Evolutionary conservation across 2,797 vertebrate genomes (phyloP).

Genomic region (Sebastes taczanowskii): DNA sequence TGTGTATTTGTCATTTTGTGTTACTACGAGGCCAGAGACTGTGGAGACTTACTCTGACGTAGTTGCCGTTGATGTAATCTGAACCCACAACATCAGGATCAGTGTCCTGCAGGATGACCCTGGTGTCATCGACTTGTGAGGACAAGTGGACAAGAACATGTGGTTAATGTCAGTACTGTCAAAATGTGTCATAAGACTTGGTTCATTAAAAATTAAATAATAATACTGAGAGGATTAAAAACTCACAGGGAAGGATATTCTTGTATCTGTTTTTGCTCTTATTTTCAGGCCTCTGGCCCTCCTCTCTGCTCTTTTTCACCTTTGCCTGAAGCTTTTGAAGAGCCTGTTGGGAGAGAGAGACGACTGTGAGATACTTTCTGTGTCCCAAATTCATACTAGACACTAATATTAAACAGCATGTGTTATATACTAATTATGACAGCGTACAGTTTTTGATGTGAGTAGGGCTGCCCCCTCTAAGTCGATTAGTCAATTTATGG

Average conservation of each 20-base stretch:
- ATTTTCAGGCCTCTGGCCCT: conserved; percentile 96
- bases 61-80: conserved; percentile 98
- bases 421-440: neutral
- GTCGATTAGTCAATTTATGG: too few relatives aligned
- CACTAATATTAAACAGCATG: neutral
- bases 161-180: neutral
- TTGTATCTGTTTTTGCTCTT: conserved; percentile 99
- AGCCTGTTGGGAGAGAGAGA: conserved; percentile 73
- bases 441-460: neutral
- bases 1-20: neutral
- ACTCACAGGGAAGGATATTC: conserved; percentile 97
- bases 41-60: conserved; percentile 84
- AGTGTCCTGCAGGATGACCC: conserved; percentile 86
- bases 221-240: neutral
- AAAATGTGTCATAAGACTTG: neutral
- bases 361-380: neutral
- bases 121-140: conserved; percentile 90
- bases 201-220: neutral
- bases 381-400: neutral
- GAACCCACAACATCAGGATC: conserved; percentile 88
- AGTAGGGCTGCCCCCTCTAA: too few relatives aligned
- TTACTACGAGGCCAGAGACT: neutral
- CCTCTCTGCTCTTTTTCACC: conserved; percentile 90
- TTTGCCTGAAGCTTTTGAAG: conserved; percentile 95
- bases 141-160: neutral